Evolutionary conservation across 2,888 invertebrate genomes (phyloP).

Genomic region (Cheilosia urbana): DNA sequence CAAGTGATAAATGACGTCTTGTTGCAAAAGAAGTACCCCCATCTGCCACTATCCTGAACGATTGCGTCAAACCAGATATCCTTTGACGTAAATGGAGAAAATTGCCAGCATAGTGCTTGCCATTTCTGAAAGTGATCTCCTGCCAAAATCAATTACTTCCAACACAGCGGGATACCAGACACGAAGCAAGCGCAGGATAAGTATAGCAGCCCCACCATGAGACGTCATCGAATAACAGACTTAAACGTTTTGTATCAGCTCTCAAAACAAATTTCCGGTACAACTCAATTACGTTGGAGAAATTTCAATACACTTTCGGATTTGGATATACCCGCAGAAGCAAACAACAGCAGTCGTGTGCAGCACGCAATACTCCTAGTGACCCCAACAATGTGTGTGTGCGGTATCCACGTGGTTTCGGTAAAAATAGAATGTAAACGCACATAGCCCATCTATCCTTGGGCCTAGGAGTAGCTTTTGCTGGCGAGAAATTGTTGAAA

Average conservation of each 20-base stretch:
- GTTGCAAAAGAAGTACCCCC: too few species aligned
- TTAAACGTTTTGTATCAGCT: neutral
- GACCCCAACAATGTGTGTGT: slow-evolving; percentile 20
- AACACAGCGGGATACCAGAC: slow-evolving; percentile 5
- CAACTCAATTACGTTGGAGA: slow-evolving; percentile 42
- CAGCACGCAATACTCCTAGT: neutral
- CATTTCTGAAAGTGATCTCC: slow-evolving; percentile 4
- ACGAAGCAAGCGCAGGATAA: neutral
- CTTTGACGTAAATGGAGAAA: neutral
- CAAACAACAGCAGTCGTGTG: too few species aligned
- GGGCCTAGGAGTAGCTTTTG: neutral
- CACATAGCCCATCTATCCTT: neutral
- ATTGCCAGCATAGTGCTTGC: neutral
- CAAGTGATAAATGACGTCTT: too few species aligned
- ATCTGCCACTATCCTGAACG: too few species aligned
- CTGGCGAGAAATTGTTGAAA: slow-evolving; percentile 23
- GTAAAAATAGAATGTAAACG: slow-evolving; percentile 45
- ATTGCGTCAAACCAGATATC: too few species aligned
- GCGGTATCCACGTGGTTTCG: neutral
- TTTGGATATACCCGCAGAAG: neutral
- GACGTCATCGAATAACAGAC: neutral
- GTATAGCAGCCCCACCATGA: neutral
- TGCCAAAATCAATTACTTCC: slow-evolving; percentile 20
- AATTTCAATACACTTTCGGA: too few species aligned
- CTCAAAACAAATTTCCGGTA: slow-evolving; percentile 38